These are phyloP conservation scores for Yponomeuta evonymella DNA, from an alignment of 2,888 invertebrate species.

Conservation along the genomic window DNA sequence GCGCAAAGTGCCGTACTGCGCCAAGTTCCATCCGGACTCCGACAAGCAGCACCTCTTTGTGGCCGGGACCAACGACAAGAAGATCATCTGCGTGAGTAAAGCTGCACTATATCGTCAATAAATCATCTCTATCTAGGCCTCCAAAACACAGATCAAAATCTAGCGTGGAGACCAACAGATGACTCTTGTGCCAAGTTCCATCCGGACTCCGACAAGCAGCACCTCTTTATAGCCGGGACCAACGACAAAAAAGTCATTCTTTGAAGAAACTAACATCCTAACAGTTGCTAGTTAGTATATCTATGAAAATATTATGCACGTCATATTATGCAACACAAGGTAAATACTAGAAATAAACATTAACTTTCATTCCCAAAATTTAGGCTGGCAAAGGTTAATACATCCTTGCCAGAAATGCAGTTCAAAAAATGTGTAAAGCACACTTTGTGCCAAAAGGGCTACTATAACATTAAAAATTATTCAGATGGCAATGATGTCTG, in stretches of 20 bases:
- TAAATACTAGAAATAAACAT: no score
- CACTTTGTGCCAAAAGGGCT: no score
- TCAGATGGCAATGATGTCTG: no score
- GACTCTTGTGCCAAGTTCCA: neutral
- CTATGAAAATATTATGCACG: no score
- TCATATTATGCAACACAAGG: no score
- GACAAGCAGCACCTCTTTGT: slow-evolving; percentile 99
- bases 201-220: slow-evolving; percentile 93
- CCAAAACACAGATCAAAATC: neutral
- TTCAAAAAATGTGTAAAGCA: no score
- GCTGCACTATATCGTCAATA: neutral
- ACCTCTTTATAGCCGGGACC: slow-evolving; percentile 98
- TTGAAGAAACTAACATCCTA: no score
- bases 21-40: slow-evolving; percentile 97
- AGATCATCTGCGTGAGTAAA: slow-evolving; percentile 95
- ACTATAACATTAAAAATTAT: no score
- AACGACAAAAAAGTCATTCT: slow-evolving; percentile 95
- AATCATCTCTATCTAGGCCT: neutral
- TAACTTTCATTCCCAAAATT: no score
- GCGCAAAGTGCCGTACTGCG: slow-evolving; percentile 97
- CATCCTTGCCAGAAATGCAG: no score
- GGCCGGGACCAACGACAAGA: slow-evolving; percentile 98
- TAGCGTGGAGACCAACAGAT: neutral
- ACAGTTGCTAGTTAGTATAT: no score
- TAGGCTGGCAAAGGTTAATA: no score